Conservation (phyloP, 2,888 invertebrate genomes). For the Junonia oenone region DNA sequence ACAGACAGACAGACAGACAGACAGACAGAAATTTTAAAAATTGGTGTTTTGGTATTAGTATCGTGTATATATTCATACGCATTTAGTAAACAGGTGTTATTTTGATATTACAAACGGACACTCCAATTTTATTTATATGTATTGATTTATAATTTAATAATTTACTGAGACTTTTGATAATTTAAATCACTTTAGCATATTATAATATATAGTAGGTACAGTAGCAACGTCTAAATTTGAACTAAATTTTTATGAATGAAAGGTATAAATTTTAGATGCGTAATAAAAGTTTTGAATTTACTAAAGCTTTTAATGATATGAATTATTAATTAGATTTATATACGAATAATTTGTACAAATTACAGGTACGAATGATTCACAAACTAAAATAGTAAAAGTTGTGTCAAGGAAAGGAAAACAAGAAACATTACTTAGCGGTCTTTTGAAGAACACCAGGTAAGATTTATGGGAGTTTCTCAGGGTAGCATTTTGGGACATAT, state of each 20-base stretch:
- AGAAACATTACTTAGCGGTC: constrained; percentile 64
- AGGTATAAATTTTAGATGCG: too few relatives aligned
- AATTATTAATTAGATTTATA: background rate
- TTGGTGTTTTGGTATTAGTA: too few relatives aligned
- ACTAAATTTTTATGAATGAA: too few relatives aligned
- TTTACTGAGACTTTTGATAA: too few relatives aligned
- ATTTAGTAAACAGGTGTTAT: background rate
- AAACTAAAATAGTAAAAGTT: constrained; percentile 64
- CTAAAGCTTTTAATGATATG: background rate
- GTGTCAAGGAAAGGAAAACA: constrained; percentile 62
- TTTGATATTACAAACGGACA: too few relatives aligned
- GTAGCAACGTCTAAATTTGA: too few relatives aligned
- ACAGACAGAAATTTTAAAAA: too few relatives aligned
- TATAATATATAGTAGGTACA: too few relatives aligned
- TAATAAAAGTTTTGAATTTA: background rate
- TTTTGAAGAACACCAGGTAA: constrained; percentile 77
- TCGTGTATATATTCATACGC: background rate
- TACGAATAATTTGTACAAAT: background rate
- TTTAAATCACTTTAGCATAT: too few relatives aligned
- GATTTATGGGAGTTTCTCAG: background rate
- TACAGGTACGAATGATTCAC: constrained; percentile 59
- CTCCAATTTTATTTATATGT: background rate
- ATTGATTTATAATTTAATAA: too few relatives aligned
- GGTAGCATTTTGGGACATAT: background rate
- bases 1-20: too few relatives aligned